Base-by-base conservation (phyloP, 2,797 vertebrate genomes). In the Diceros bicornis region DNA sequence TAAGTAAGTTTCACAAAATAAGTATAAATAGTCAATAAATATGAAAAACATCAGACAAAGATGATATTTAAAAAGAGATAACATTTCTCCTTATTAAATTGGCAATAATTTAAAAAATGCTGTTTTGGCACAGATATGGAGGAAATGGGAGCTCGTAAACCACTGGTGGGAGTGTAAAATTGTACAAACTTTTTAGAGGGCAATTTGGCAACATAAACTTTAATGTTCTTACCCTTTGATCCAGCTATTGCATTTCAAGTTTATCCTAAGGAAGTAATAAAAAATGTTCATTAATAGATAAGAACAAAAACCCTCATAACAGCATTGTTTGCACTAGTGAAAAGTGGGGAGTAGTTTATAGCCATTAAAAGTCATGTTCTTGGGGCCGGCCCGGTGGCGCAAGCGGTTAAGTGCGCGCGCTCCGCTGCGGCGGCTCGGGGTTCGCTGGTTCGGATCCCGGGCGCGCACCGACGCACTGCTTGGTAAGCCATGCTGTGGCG, bases 21-120 rank as follows among this genome's bases (percentile, higher is more conserved):
- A 86, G 68, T 86, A 44, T 29, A 94, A 2, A 44, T 93, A 71
- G 41, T 90, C 4, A 62, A 29, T 88, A 93, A 94, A 59, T 2
- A 8, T 69, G 61, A 59, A 92, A 94, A 79, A 47, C 14, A 61
- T 72, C 50, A 88, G 92, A 37, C 32, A 81, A 86, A 57, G 20
- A 57, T 82, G 13, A 37, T 95, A 71, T 71, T 95, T 85, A 25
- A 94, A 78, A 91, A 91, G 34, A 78, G 50, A 57, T 34, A 59
- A 25, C 52, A 55, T 62, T 79, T 92, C 47, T 87, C 18, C 29
- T 89, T 78, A 59, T 44, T 89, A 78, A 78, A 14, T 57, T 94
- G 59, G 29, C 27, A 90, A n/a, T 87, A 18, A 61, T 74, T 74
- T 72, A 27, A 13, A 11, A 62, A 87, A 61, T 75, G 17, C 55